Conservation (phyloP, 2,888 invertebrate species). For the Diloba caeruleocephala region DNA sequence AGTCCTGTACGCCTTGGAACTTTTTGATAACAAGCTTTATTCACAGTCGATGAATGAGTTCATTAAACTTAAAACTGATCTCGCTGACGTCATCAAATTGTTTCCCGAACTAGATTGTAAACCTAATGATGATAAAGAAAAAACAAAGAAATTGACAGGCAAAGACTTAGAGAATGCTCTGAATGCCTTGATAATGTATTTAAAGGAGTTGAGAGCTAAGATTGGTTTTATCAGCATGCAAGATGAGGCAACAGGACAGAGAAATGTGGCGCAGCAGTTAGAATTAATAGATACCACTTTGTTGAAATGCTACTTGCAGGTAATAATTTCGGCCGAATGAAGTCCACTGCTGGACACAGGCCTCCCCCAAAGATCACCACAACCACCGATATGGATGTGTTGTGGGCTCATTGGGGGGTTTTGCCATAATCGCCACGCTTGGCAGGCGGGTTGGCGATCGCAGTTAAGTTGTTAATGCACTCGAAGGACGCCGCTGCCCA, state of each 20-base stretch:
- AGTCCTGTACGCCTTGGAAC: constrained; percentile 96
- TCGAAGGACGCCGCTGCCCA: too few relatives aligned
- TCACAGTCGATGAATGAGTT: constrained; percentile 97
- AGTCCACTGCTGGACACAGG: too few relatives aligned
- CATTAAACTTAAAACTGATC: constrained; percentile 96
- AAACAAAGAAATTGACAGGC: constrained; percentile 90
- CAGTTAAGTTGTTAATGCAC: too few relatives aligned
- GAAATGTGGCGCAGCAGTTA: constrained; percentile 83
- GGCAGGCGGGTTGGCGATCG: too few relatives aligned
- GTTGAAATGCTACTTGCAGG: constrained; percentile 98
- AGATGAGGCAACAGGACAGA: constrained; percentile 61
- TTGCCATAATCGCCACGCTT: too few relatives aligned
- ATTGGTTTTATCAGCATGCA: constrained; percentile 74
- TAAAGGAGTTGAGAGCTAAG: constrained; percentile 92
- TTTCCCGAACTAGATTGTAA: constrained; percentile 95
- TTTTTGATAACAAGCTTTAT: constrained; percentile 97
- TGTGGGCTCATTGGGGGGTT: too few relatives aligned
- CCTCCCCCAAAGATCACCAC: too few relatives aligned
- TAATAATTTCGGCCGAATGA: too few relatives aligned
- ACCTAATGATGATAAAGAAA: constrained; percentile 57
- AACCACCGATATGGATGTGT: too few relatives aligned
- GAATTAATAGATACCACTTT: constrained; percentile 99
- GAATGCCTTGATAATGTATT: constrained; percentile 96
- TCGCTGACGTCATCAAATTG: constrained; percentile 97
- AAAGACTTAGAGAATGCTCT: constrained; percentile 96